Evolutionary conservation across 2,113 vertebrate genomes (phyloP).

Genomic region (Diadophis punctatus): DNA sequence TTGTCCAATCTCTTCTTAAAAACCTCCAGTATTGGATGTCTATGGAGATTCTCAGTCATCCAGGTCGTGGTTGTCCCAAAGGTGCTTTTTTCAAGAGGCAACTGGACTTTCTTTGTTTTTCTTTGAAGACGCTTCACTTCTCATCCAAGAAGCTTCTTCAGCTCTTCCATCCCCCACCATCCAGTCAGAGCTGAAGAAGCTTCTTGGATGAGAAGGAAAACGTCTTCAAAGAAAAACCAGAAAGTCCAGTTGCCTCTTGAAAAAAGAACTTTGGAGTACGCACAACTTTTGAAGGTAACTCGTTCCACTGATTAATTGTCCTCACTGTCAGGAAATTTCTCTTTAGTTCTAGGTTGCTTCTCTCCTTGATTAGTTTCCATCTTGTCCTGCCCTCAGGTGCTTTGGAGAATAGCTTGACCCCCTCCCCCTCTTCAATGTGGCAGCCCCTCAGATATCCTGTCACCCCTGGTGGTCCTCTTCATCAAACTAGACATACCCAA

Average conservation of each 20-base stretch:
- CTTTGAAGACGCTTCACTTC: too few species aligned
- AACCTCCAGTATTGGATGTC: neutral
- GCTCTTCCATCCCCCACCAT: too few species aligned
- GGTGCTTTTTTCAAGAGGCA: too few species aligned
- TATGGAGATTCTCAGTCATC: too few species aligned
- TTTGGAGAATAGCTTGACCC: neutral
- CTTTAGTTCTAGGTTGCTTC: neutral
- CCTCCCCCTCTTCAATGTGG: neutral
- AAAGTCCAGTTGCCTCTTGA: too few species aligned
- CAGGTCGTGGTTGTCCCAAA: too few species aligned
- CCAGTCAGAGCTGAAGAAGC: too few species aligned
- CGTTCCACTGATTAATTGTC: neutral
- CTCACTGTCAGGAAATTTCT: neutral
- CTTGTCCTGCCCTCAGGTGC: neutral
- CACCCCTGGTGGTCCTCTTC: neutral
- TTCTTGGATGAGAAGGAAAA: too few species aligned
- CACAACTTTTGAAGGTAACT: neutral
- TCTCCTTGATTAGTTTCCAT: neutral
- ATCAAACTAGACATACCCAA: accelerated
- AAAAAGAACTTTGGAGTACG: too few species aligned
- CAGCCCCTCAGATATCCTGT: neutral
- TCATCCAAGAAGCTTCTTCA: too few species aligned
- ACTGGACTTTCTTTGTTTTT: too few species aligned
- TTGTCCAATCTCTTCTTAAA: neutral
- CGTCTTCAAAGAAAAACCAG: too few species aligned